Base-by-base conservation (phyloP, 1,140 invertebrate genomes). In the Diorhabda carinulata region DNA sequence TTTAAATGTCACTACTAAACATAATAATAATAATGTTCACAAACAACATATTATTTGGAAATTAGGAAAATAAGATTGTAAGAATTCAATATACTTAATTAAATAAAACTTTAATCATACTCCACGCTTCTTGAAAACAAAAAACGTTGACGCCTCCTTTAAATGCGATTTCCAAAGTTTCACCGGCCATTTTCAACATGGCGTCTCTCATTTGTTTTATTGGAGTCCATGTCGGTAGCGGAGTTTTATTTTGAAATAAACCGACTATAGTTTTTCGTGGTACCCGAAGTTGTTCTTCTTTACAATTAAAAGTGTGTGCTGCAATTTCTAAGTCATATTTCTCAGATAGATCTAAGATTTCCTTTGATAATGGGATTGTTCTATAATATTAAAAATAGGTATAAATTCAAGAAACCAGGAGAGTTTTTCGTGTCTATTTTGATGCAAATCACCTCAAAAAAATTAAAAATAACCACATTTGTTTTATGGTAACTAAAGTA, bases 111-210 rank as follows among this genome's bases (percentile, higher is more conserved):
- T 25, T 25, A 25, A 25, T 25, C 25, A 25, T 86, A 96, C 95
- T 91, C 97, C 97, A 99, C 5, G 95, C 92, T 85, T 99, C 98
- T 83, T 99, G 97, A 44, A 98, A 86, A 81, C 97, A 98, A 43
- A 99, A 73, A 47, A 99, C 85, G 79, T 99, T 98, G 9, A 94
- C 96, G 42, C 88, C 88, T 76, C 88, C 90, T 41, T 82, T 70
- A 3, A 89, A 91, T 3, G 97, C 97, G 56, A 88, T 85, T 60
- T 91, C 86, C 43, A 98, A 89, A 43, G 97, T 91, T 61, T 86
- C 84, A 59, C 82, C 81, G 40, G 98, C 90, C 79, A 94, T 89
- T 41, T 89, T 80, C 81, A 92, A 89, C 66, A 99, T 86, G 10
- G 91, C 92, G 69, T 91, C 83, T 72, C 91, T 85, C 83, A 98